Evolutionary conservation across 2,113 vertebrate genomes (phyloP).

Genomic region (Amphilophus citrinellus): DNA sequence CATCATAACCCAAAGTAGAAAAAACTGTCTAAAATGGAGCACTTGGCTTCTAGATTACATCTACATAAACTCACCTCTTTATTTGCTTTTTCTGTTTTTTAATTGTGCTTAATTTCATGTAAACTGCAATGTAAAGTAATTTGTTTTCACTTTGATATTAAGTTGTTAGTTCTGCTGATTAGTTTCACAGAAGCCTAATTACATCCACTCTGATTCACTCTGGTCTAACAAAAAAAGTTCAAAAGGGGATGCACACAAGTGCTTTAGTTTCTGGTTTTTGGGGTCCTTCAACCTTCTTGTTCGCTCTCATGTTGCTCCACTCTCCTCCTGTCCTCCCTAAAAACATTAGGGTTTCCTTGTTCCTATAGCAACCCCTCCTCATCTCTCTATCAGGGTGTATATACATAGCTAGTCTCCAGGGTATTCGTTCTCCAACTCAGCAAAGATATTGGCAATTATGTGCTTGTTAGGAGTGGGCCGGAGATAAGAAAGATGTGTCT

Average conservation of each 20-base stretch:
- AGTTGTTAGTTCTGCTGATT: conserved; percentile 4
- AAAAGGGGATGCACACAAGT: neutral
- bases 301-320: neutral
- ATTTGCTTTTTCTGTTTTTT: neutral
- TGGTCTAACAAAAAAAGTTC: conserved; percentile 3
- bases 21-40: neutral
- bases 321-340: conserved; percentile 42
- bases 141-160: conserved; percentile 13
- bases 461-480: conserved; percentile 79
- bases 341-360: conserved; percentile 69
- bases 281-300: conserved; percentile 32
- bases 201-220: conserved; percentile 10
- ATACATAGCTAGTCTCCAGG: conserved; percentile 75
- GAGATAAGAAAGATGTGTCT: conserved; percentile 79
- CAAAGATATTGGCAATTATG: conserved; percentile 83
- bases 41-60: neutral
- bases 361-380: conserved; percentile 77
- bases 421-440: conserved; percentile 72
- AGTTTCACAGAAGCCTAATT: conserved; percentile 27
- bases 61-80: neutral
- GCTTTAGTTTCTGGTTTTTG: conserved; percentile 6
- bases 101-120: neutral
- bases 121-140: neutral
- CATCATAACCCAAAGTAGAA: neutral
- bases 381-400: conserved; percentile 72